A percentile compares a stretch with the other conserved stretches of the same genome.
phyloP scores from a whole-genome alignment of 2,113 vertebrate genomes.

The Gobio gobio region DNA sequence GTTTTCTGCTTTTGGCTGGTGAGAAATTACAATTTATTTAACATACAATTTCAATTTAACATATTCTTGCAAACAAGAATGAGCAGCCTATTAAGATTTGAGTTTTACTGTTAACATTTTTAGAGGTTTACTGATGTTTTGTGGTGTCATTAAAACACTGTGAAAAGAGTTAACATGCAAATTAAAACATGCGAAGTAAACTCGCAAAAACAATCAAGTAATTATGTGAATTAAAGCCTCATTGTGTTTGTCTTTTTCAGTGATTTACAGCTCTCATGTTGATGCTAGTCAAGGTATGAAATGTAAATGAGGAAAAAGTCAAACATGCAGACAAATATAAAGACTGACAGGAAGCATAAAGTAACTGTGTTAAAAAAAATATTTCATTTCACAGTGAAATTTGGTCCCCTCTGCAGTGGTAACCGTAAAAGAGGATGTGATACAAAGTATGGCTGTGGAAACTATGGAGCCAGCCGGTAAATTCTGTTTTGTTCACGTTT shows the following conservation, averaged over 20 bases:
- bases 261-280: not conserved
- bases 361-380: not conserved
- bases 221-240: not conserved
- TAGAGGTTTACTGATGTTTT: not conserved
- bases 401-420: slow-evolving; percentile 62
- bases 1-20: slow-evolving; percentile 36
- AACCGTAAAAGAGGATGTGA: slow-evolving; percentile 56
- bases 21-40: not conserved
- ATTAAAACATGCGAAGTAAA: not conserved
- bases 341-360: not conserved
- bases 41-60: not conserved
- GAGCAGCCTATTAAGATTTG: not conserved
- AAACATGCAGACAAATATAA: not conserved
- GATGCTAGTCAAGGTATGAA: slow-evolving; percentile 1
- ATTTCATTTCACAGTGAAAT: slow-evolving; percentile 46
- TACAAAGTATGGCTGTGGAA: slow-evolving; percentile 45
- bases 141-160: not conserved
- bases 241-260: slow-evolving; percentile 33
- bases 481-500: slow-evolving; percentile 1
- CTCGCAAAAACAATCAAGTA: not conserved
- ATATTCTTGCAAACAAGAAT: not conserved
- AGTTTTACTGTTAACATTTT: not conserved
- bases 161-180: not conserved
- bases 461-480: slow-evolving; percentile 58
- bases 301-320: not conserved